phyloP scores from a whole-genome alignment of 2,797 vertebrate species.

The Nasua narica region DNA sequence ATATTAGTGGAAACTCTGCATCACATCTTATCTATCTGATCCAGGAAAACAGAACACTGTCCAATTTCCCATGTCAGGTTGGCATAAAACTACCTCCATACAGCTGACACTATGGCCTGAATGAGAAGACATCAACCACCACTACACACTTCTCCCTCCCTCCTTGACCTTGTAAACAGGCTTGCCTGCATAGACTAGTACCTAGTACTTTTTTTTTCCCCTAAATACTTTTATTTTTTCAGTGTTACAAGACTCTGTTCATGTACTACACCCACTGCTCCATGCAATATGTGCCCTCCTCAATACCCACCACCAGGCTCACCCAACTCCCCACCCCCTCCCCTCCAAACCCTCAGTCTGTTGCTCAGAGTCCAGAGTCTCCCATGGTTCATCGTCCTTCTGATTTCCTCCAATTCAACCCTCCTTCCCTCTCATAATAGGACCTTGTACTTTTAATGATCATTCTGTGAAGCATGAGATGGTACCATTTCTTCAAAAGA shows the following conservation, averaged over 20 bases:
- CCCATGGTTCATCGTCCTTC: no score
- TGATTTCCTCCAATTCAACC: no score
- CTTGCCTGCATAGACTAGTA: neutral
- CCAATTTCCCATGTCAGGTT: neutral
- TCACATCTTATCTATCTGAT: neutral
- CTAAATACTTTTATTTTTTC: no score
- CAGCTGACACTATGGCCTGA: neutral
- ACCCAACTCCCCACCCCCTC: no score
- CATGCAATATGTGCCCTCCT: no score
- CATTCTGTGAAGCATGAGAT: neutral
- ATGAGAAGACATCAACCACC: neutral
- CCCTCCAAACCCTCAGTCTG: no score
- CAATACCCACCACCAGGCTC: no score
- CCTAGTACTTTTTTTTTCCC: neutral
- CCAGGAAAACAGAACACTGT: neutral
- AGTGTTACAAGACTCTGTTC: no score
- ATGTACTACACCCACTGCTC: no score
- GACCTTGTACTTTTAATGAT: neutral
- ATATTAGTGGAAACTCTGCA: neutral
- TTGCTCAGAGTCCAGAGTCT: no score
- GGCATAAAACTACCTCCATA: neutral
- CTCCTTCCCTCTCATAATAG: no score
- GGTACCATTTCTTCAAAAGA: neutral
- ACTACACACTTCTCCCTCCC: neutral
- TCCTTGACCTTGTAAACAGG: neutral